A percentile compares a stretch with the other conserved stretches of the same genome.
Conservation (phyloP, 2,888 invertebrate species). For the Euplexia lucipara region DNA sequence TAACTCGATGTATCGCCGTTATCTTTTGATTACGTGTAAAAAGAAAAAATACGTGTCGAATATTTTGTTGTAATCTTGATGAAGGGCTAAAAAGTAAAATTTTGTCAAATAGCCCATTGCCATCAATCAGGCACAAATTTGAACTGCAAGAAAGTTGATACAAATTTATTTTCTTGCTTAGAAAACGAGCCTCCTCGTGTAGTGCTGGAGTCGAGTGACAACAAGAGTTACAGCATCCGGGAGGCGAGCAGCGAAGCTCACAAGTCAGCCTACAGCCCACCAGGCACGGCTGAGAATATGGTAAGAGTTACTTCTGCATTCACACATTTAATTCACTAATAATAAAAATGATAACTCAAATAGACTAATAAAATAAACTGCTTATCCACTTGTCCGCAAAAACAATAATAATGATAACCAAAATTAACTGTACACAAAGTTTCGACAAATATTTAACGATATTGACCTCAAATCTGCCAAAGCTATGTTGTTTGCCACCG, state of each 20-base stretch:
- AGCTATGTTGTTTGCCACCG: slow-evolving; percentile 8
- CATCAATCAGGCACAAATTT: too few species aligned
- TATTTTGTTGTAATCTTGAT: too few species aligned
- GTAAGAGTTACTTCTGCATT: slow-evolving; percentile 66
- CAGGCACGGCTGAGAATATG: slow-evolving; percentile 77
- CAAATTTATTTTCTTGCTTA: slow-evolving; percentile 47
- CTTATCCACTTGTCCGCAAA: not conserved
- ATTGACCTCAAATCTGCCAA: slow-evolving; percentile 15
- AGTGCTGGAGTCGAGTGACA: slow-evolving; percentile 85
- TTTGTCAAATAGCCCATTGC: too few species aligned
- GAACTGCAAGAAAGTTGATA: too few species aligned
- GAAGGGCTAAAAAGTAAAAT: too few species aligned
- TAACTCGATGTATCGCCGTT: too few species aligned
- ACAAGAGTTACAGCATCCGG: slow-evolving; percentile 83
- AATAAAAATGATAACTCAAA: not conserved
- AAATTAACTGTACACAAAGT: slow-evolving; percentile 15
- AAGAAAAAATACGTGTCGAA: too few species aligned
- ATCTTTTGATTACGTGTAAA: too few species aligned
- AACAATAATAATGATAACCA: slow-evolving; percentile 6
- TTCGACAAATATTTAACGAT: slow-evolving; percentile 33
- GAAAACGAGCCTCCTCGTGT: slow-evolving; percentile 86
- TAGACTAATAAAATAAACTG: not conserved
- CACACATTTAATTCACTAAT: too few species aligned
- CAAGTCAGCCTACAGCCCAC: slow-evolving; percentile 73
- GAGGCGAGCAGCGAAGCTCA: slow-evolving; percentile 72